Evolutionary conservation across 2,113 vertebrate genomes (phyloP), one percentile per base, ranked within the genome.

Genomic region (Apeltes quadracus): DNA sequence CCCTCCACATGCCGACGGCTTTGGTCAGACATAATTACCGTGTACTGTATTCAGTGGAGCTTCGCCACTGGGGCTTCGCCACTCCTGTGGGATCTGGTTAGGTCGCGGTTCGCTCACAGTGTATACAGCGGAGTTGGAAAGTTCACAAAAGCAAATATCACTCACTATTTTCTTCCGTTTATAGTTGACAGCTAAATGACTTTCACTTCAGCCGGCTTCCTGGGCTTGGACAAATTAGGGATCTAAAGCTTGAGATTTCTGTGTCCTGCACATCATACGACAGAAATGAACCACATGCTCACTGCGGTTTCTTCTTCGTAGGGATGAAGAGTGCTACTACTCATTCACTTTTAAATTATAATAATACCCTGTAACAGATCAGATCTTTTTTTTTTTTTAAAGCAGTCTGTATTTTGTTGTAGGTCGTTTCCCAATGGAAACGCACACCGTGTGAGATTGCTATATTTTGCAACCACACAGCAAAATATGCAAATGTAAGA

Each of bases 11-110:
- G 67, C 87, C 78, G 50, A 90, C 88, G 86, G 82, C 87, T 88
- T 85, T 85, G 81, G 91, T 83, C 85, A 77, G 38, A 46, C 38
- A 87, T 93, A 91, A 93, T 93, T 92, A 90, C 75, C 13, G 20
- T 57, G 87, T 85, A 84, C 90, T 92, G 89, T 93, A 93, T 94
- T 93, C 91, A 88, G 88, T 85, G 66, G 64, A 90, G 90, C 92
- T 83, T 87, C 79, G 86, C 86, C 81, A 84, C 78, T 82, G 58
- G 75, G 81, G 46, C 84, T n/a, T n/a, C 88, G 76, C 76, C 75
- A 78, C 83, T 89, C 91, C 88, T 86, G 62, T 83, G 91, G 90
- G 89, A 92, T 77, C 88, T 90, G 87, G 64, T 87, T 85, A 85
- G 81, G 88, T 89, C 90, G 90, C 81, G 89, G 87, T 91, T 89